Percentiles rank a stretch among this genome's conserved stretches.
Conservation (phyloP, 2,113 vertebrate genomes). For the Lutjanus erythropterus region DNA sequence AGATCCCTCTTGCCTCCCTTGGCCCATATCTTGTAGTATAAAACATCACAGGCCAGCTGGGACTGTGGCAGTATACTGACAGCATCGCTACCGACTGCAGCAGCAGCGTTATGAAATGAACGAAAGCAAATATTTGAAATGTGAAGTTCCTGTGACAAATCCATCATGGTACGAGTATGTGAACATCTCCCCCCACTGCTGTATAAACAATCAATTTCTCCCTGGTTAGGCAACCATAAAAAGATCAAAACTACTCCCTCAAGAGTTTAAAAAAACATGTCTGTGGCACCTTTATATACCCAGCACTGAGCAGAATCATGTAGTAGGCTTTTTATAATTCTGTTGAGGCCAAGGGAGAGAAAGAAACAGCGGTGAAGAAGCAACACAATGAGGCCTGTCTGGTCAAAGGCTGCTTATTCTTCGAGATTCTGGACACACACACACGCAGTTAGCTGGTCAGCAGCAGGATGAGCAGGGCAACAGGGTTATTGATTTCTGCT, state of each 20-base stretch:
- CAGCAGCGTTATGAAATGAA: neutral
- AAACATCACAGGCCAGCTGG: neutral
- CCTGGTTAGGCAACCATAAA: constrained; percentile 13
- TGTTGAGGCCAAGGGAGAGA: constrained; percentile 11
- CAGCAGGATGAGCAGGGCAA: constrained; percentile 43
- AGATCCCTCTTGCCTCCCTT: neutral
- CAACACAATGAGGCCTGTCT: constrained; percentile 27
- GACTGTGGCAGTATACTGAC: neutral
- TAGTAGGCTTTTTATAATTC: constrained; percentile 20
- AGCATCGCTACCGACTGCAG: neutral
- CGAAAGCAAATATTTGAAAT: neutral
- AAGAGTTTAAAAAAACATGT: constrained; percentile 9
- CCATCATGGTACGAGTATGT: neutral
- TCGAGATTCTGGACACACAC: constrained; percentile 21
- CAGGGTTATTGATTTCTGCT: constrained; percentile 63
- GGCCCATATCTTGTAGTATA: neutral
- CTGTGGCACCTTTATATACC: constrained; percentile 30
- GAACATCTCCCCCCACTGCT: neutral
- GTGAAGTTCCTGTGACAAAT: neutral
- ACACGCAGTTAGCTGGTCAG: constrained; percentile 14
- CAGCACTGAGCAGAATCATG: constrained; percentile 21
- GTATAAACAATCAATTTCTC: constrained; percentile 30
- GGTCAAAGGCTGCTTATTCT: constrained; percentile 34
- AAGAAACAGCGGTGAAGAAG: constrained; percentile 21
- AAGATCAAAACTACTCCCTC: constrained; percentile 19